phyloP scores from a whole-genome alignment of 2,888 invertebrate species.

The Mesochorus sp. region DNA sequence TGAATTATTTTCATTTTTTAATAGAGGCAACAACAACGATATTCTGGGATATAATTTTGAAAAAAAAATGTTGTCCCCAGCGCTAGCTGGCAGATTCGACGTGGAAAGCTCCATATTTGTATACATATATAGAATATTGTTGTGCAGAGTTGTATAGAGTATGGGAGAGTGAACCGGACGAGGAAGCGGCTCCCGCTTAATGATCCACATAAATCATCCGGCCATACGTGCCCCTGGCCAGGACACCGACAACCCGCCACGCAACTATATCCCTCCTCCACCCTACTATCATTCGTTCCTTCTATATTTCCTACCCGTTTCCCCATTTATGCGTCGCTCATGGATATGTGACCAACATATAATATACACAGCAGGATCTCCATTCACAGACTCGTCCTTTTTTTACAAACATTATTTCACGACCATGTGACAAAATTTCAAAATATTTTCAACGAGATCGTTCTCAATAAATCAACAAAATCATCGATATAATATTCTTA shows the following conservation, averaged over 20 bases:
- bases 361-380: slow-evolving; percentile 11
- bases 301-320: slow-evolving; percentile 27
- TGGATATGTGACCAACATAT: slow-evolving; percentile 46
- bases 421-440: too few species aligned
- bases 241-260: slow-evolving; percentile 59
- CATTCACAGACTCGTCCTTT: too few species aligned
- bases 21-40: too few species aligned
- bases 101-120: slow-evolving; percentile 15
- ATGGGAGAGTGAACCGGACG: slow-evolving; percentile 33
- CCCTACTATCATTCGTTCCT: slow-evolving; percentile 20
- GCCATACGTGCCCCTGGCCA: slow-evolving; percentile 55
- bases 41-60: too few species aligned
- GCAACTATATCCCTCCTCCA: slow-evolving; percentile 9
- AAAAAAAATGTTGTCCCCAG: too few species aligned
- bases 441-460: too few species aligned
- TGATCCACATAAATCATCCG: slow-evolving; percentile 65
- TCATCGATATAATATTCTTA: too few species aligned
- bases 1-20: too few species aligned
- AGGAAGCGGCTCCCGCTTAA: slow-evolving; percentile 61
- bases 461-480: too few species aligned
- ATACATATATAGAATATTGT: slow-evolving; percentile 9
- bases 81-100: not conserved
- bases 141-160: slow-evolving; percentile 4
- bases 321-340: slow-evolving; percentile 40
- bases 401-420: too few species aligned